Percentiles rank a stretch among this genome's conserved stretches.
phyloP scores from a whole-genome alignment of 1,140 invertebrate species.

The Cylas formicarius region DNA sequence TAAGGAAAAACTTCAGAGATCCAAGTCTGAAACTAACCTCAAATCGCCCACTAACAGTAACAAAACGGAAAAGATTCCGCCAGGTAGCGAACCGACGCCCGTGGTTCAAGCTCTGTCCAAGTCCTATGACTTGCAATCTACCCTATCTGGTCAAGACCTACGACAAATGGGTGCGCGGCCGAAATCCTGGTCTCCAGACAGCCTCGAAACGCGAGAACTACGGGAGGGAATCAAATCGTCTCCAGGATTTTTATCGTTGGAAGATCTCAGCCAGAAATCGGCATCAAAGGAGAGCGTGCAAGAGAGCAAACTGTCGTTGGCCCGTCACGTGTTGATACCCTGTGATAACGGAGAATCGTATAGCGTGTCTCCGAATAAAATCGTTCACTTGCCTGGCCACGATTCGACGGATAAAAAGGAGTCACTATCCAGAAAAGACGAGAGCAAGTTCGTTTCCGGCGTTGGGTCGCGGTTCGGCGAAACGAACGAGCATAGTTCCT shows the following conservation, averaged over 20 bases:
- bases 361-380: conserved; percentile 83
- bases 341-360: conserved; percentile 77
- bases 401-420: conserved; percentile 13
- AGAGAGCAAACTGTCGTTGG: conserved; percentile 34
- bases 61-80: conserved; percentile 40
- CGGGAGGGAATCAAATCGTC: conserved; percentile 49
- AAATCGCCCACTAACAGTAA: conserved; percentile 55
- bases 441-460: conserved; percentile 19
- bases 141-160: conserved; percentile 32
- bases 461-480: neutral
- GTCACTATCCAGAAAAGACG: conserved; percentile 1
- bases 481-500: conserved; percentile 36
- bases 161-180: conserved; percentile 47
- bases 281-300: conserved; percentile 29
- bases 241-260: conserved; percentile 51
- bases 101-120: conserved; percentile 48
- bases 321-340: conserved; percentile 70
- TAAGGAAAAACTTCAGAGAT: conserved; percentile 82
- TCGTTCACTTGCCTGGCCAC: conserved; percentile 59
- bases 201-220: conserved; percentile 28
- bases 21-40: conserved; percentile 87
- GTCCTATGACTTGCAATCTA: conserved; percentile 40
- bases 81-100: conserved; percentile 50
- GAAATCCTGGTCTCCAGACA: conserved; percentile 77
- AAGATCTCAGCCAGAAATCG: conserved; percentile 50